These are phyloP conservation scores for Pseudococcus jackbeardsleyi DNA, from an alignment of 2,888 invertebrate genomes.

Conservation along the genomic window DNA sequence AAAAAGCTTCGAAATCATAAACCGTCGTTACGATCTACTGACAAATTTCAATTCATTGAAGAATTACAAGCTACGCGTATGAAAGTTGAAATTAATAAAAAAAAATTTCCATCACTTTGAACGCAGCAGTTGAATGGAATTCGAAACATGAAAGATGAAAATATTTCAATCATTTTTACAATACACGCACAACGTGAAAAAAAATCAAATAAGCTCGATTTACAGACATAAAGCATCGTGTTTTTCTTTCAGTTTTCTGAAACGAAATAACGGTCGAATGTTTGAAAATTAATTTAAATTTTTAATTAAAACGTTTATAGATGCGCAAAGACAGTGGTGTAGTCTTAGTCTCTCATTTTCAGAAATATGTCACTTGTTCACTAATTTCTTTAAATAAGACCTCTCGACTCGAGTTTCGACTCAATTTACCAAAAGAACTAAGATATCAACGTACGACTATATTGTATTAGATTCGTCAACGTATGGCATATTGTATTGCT, in stretches of 20 bases:
- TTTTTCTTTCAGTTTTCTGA: background rate
- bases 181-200: background rate
- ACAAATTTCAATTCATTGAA: background rate
- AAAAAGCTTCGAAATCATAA: background rate
- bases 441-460: background rate
- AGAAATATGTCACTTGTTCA: slow-evolving; percentile 3
- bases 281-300: slow-evolving; percentile 46
- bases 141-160: background rate
- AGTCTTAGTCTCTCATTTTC: background rate
- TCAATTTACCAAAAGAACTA: background rate
- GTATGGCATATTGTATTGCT: background rate
- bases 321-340: background rate
- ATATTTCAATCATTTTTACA: slow-evolving; percentile 14
- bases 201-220: background rate
- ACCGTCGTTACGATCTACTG: background rate
- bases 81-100: background rate
- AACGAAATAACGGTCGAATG: background rate
- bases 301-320: slow-evolving; percentile 26
- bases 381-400: slow-evolving; percentile 12
- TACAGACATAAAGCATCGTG: background rate
- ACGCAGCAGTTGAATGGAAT: background rate
- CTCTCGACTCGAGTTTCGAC: background rate
- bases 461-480: no score
- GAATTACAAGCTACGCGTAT: no score
- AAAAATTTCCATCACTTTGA: slow-evolving; percentile 23